A percentile compares a stretch with the other conserved stretches of the same genome.
These are phyloP conservation scores for Psilopogon haemacephalus DNA, from an alignment of 2,113 vertebrate genomes.

Conservation along the genomic window DNA sequence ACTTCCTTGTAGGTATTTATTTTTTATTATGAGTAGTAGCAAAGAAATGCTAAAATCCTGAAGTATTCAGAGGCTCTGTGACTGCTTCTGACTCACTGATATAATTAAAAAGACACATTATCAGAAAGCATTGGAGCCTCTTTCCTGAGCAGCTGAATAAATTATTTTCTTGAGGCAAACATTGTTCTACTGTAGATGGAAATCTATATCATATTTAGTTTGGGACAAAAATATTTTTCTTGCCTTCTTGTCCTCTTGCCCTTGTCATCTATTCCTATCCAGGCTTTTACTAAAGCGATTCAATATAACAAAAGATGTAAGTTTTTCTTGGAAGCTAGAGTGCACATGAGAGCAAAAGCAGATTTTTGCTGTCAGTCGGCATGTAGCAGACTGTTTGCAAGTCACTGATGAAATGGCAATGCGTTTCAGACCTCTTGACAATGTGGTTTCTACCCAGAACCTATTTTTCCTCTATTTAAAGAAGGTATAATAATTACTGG, in stretches of 20 bases:
- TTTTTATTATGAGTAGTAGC: neutral
- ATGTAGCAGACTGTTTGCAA: neutral
- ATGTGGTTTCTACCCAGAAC: neutral
- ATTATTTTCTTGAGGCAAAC: conserved; percentile 36
- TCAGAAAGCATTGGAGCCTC: neutral
- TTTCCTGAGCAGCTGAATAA: conserved; percentile 58
- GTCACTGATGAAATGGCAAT: neutral
- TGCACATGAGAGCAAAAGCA: neutral
- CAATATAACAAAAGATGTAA: neutral
- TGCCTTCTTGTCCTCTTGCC: conserved; percentile 1
- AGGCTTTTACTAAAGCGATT: neutral
- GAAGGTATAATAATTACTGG: neutral
- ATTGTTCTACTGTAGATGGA: neutral
- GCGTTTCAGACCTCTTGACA: neutral
- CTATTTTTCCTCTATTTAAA: neutral
- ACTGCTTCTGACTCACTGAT: neutral
- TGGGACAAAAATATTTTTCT: conserved; percentile 34
- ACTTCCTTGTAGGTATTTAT: neutral
- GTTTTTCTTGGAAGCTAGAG: neutral
- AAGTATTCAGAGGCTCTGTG: neutral
- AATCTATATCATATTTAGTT: neutral
- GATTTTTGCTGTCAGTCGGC: neutral
- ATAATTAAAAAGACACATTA: neutral
- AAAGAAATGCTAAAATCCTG: neutral
- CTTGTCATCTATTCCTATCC: neutral